These are phyloP conservation scores for Phortica okadai DNA, from an alignment of 2,888 invertebrate species.

Conservation along the genomic window DNA sequence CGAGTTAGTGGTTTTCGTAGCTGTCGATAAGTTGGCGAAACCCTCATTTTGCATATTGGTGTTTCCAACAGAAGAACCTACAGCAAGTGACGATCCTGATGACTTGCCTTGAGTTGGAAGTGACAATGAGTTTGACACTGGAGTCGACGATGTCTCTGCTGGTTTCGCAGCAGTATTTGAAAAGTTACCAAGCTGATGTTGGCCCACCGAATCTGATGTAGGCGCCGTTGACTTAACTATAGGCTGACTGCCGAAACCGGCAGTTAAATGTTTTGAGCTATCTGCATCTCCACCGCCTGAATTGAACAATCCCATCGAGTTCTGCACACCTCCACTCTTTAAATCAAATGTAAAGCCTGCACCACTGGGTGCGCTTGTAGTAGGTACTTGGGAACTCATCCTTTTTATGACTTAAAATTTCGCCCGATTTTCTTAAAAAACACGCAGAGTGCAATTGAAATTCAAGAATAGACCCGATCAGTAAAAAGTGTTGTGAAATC, in stretches of 20 bases:
- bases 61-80: constrained; percentile 32
- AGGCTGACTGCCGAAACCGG: constrained; percentile 23
- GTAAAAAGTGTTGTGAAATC: too few relatives aligned
- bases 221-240: neutral
- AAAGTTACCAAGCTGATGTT: constrained; percentile 49
- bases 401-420: constrained; percentile 19
- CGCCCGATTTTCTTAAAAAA: too few relatives aligned
- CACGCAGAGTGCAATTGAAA: too few relatives aligned
- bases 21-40: constrained; percentile 66
- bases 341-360: constrained; percentile 58
- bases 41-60: constrained; percentile 47
- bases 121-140: constrained; percentile 32
- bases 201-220: constrained; percentile 36
- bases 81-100: constrained; percentile 36
- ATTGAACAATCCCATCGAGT: too few relatives aligned
- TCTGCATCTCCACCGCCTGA: constrained; percentile 69
- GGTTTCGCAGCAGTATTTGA: constrained; percentile 42
- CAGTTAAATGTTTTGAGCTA: constrained; percentile 38
- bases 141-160: constrained; percentile 41
- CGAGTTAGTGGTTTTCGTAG: constrained; percentile 69
- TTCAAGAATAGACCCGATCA: too few relatives aligned
- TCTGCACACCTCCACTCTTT: constrained; percentile 42
- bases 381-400: constrained; percentile 63
- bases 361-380: constrained; percentile 53
- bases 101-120: constrained; percentile 34